Base-by-base conservation (phyloP, 2,797 vertebrate genomes). In the Enteromius paludinosus region DNA sequence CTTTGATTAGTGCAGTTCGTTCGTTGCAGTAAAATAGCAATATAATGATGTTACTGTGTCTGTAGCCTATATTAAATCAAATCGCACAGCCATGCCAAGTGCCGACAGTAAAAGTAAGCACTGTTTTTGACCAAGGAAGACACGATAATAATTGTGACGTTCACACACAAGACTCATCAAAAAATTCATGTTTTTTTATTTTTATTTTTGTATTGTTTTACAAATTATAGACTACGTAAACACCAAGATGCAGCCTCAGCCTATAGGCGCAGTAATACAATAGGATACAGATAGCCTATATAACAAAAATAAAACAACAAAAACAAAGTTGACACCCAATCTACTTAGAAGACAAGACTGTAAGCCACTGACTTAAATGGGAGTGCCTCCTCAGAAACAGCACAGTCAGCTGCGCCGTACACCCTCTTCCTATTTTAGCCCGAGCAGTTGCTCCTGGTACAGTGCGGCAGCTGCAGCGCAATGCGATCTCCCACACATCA, bases 391-490 rank as follows among this genome's bases (percentile, higher is more conserved):
- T 86, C 82, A 28, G 92, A 95, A 89, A 94, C 89, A 93, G 95
- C 95, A 90, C 62, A 79, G 95, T 95, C 96, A 95, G 96, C 96
- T 94, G 93, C 93, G 93, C 94, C 92, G 93, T 91, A 86, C 89
- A 89, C 91, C 93, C 90, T 87, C 86, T 92, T 93, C 96, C 95
- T 96, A 95, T 96, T 96, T 95, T 97, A 97, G 96, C 92, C 89
- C 88, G 74, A 88, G 87, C 92, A 94, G 91, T 93, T 90, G 88
- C 84, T 89, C 84, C 61, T 79, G 79, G 85, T 88, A 33, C 84
- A 83, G 92, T 86, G 45, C 88, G 89, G 93, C 94, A 93, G 93
- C 93, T 94, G 94, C 92, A 91, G 87, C 88, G 89, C 90, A 92
- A 93, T 93, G 93, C 92, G 92, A 94, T 92, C 83, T 68, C 84